Conservation (phyloP, 1,140 invertebrate species). For the Drosophila murphyi region DNA sequence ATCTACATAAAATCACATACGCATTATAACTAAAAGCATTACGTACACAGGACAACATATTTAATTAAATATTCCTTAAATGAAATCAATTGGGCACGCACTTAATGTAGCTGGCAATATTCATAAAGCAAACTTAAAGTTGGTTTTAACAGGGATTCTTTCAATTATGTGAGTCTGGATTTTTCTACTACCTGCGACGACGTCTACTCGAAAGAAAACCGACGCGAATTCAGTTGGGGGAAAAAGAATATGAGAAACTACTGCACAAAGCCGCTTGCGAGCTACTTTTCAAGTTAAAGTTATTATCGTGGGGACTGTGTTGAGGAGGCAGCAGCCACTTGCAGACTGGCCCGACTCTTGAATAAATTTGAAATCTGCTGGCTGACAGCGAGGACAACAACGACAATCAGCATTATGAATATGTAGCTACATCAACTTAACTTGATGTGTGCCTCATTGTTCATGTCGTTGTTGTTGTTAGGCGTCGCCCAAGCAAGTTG, state of each 20-base stretch:
- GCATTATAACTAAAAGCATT: neutral
- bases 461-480: conserved; percentile 19
- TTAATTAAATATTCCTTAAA: neutral
- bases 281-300: conserved; percentile 78
- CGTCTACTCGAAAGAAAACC: conserved; percentile 5
- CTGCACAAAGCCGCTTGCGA: conserved; percentile 67
- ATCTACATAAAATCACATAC: neutral
- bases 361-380: conserved; percentile 77
- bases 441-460: conserved; percentile 54
- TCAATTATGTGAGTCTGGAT: neutral
- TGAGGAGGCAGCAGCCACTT: conserved; percentile 30
- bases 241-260: conserved; percentile 48
- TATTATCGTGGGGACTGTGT: conserved; percentile 58
- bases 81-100: neutral
- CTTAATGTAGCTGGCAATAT: conserved; percentile 18
- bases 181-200: neutral
- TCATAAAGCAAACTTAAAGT: conserved; percentile 16
- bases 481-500: conserved; percentile 64
- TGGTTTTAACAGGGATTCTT: neutral
- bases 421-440: conserved; percentile 73
- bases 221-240: neutral
- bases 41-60: neutral
- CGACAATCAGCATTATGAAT: conserved; percentile 75
- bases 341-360: conserved; percentile 74
- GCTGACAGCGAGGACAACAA: conserved; percentile 48